These are phyloP conservation scores for Artemisiospiza belli DNA, from an alignment of 2,113 vertebrate genomes.

Conservation along the genomic window DNA sequence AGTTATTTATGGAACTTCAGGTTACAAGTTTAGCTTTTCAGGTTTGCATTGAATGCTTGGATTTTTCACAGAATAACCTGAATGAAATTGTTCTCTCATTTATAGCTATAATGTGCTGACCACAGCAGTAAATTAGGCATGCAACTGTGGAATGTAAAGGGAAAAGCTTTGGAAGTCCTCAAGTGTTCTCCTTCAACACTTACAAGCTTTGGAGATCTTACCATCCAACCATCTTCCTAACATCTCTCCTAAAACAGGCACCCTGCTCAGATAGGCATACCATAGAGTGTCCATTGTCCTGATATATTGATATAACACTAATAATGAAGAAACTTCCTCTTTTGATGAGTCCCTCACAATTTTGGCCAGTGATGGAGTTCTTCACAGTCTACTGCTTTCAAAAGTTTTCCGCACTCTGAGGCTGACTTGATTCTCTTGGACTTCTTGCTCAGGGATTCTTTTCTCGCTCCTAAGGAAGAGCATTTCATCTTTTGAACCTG, in stretches of 20 bases:
- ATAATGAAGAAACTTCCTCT: not conserved
- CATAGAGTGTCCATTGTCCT: not conserved
- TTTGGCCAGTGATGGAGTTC: not conserved
- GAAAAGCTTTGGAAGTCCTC: not conserved
- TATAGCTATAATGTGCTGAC: not conserved
- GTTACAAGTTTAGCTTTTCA: not conserved
- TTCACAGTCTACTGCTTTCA: not conserved
- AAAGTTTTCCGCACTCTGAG: not conserved
- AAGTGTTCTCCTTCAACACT: not conserved
- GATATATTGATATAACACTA: not conserved
- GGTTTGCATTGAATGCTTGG: not conserved
- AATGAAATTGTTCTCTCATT: not conserved
- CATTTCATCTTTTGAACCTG: not conserved
- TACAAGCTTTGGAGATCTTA: not conserved
- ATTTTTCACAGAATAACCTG: slow-evolving; percentile 20
- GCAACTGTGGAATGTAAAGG: not conserved
- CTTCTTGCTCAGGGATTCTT: not conserved
- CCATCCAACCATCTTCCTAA: not conserved
- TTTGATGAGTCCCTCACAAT: not conserved
- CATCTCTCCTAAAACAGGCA: not conserved
- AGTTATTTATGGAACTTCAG: slow-evolving; percentile 10
- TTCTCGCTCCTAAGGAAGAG: not conserved
- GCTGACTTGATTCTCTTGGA: not conserved
- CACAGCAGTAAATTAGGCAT: not conserved
- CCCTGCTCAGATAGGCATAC: not conserved